Conservation (phyloP, 1,140 invertebrate genomes). For the Drosophila melanogaster region DNA sequence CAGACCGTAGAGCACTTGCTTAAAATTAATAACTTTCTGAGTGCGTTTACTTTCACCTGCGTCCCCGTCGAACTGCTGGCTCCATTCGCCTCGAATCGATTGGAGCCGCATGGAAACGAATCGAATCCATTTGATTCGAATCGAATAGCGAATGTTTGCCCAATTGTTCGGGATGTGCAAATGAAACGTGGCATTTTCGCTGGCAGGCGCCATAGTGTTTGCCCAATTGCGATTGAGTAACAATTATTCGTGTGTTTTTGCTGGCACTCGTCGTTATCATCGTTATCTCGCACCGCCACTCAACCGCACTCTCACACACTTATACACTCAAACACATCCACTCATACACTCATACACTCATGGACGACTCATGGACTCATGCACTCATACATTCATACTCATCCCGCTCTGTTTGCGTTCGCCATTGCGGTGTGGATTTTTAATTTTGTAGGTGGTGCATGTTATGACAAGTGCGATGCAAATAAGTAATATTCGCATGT, state of each 20-base stretch:
- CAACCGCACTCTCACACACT: neutral
- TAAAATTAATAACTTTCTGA: constrained; percentile 3
- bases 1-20: neutral
- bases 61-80: neutral
- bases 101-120: neutral
- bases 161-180: constrained; percentile 70
- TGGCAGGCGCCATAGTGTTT: constrained; percentile 36
- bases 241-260: constrained; percentile 71
- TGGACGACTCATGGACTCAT: neutral
- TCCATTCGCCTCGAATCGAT: neutral
- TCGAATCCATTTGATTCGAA: neutral
- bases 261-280: constrained; percentile 28
- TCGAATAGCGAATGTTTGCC: constrained; percentile 47
- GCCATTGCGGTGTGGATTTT: constrained; percentile 58
- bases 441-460: constrained; percentile 56
- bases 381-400: neutral
- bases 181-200: constrained; percentile 57
- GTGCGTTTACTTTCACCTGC: neutral
- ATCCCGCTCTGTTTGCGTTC: constrained; percentile 27
- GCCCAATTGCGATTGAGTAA: constrained; percentile 64
- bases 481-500: constrained; percentile 28
- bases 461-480: constrained; percentile 62
- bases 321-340: neutral
- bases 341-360: neutral
- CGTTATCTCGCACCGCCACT: neutral